A percentile compares a stretch with the other conserved stretches of the same genome.
Conservation (phyloP, 1,140 invertebrate species). For the Aporrectodea caliginosa region DNA sequence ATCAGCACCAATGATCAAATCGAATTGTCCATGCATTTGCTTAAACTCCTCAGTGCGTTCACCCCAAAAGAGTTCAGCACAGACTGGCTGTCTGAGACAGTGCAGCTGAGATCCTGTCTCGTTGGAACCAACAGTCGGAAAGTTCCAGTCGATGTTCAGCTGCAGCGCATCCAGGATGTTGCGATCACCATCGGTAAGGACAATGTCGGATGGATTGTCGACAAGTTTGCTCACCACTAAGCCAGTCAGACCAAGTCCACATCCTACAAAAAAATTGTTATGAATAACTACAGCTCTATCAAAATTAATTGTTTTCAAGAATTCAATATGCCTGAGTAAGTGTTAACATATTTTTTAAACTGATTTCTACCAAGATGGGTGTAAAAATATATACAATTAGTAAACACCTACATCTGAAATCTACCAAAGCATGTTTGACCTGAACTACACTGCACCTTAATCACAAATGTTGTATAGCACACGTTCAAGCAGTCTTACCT, state of each 20-base stretch:
- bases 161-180: neutral
- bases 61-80: neutral
- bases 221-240: neutral
- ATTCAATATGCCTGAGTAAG: too few species aligned
- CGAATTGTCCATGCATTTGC: neutral
- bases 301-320: too few species aligned
- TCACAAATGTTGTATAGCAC: too few species aligned
- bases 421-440: too few species aligned
- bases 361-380: too few species aligned
- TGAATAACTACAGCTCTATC: too few species aligned
- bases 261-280: too few species aligned
- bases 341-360: too few species aligned
- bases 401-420: too few species aligned
- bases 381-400: too few species aligned
- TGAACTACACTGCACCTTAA: too few species aligned
- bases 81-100: neutral
- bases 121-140: neutral
- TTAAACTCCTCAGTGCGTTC: neutral
- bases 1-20: neutral
- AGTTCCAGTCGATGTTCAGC: neutral
- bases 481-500: too few species aligned
- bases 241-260: neutral
- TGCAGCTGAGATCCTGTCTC: neutral
- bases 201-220: neutral
- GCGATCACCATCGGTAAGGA: neutral